Base-by-base conservation (phyloP, 2,113 vertebrate genomes). In the Macquaria australasica region DNA sequence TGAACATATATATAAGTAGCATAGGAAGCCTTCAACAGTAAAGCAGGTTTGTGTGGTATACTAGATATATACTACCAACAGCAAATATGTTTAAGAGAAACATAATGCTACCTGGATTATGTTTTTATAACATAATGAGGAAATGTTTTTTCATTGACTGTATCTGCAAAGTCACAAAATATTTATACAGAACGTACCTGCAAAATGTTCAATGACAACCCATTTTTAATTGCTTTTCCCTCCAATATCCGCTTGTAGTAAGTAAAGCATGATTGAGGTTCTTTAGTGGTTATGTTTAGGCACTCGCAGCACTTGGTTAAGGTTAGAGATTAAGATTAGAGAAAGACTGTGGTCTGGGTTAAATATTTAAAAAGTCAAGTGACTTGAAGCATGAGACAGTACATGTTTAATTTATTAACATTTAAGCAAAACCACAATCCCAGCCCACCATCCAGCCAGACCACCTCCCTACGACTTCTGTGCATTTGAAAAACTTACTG, bases 181-280 rank as follows among this genome's bases (percentile, higher is more conserved):
- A 55, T 72, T 62, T 72, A 60, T 39, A 45, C 39, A 50, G 31
- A 64, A 56, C 18, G 7, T 55, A 21, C n/a, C 43, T 28, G 45
- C 4, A 8, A 56, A 70, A 55, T 75, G 34, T 59, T 63, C 28
- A 63, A 45, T 34, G 53, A 71, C 8, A 48, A n/a, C 8, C 45
- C 25, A 16, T 18, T 59, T 82, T 70, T 37, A 50, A 67, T 89
- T 50, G 23, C 78, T 67, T 73, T 63, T 71, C 15, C 23, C 25
- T 73, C 55, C 51, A 12, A 59, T 51, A 58, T 77, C 16, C 25
- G 25, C 48, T 51, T 71, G 3, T 34, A 41, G 23, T n/a, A 78
- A 51, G 15, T 41, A 63, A 63, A 72, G 34, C 41, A 58, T 53
- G 31, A 41, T 69, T 50, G 50, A 11, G 3, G 18, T 6, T 55